Conservation (phyloP, 1,140 invertebrate species). For the Diabrotica virgifera region DNA sequence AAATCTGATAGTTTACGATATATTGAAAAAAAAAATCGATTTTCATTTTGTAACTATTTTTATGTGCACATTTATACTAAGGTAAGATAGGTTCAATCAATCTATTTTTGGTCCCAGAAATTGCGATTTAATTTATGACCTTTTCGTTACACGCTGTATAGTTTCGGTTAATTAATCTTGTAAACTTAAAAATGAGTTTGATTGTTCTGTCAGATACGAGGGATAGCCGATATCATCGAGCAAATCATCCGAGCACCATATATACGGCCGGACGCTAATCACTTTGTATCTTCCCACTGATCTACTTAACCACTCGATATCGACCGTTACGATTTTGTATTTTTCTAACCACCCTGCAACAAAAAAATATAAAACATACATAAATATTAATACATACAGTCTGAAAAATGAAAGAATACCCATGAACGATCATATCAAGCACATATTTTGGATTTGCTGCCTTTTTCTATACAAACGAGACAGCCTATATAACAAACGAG, state of each 20-base stretch:
- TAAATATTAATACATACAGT: too few species aligned
- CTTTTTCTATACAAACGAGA: too few species aligned
- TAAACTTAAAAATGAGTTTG: conserved; percentile 12
- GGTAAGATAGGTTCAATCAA: too few species aligned
- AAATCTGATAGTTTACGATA: too few species aligned
- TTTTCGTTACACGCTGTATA: not conserved
- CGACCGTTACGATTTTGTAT: conserved; percentile 40
- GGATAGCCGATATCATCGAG: conserved; percentile 42
- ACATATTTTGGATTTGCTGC: too few species aligned
- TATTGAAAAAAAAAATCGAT: too few species aligned
- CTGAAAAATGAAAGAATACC: too few species aligned
- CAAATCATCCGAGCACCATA: conserved; percentile 37
- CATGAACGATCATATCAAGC: too few species aligned
- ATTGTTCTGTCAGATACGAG: conserved; percentile 27
- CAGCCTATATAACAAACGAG: too few species aligned
- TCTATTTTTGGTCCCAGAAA: too few species aligned
- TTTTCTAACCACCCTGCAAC: conserved; percentile 41
- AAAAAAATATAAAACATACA: conserved; percentile 7
- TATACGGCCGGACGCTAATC: conserved; percentile 36
- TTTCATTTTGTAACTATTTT: too few species aligned
- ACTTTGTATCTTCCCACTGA: conserved; percentile 42
- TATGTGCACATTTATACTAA: too few species aligned
- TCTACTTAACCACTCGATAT: conserved; percentile 44
- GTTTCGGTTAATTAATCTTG: not conserved
- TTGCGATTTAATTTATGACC: not conserved